These are phyloP conservation scores for Agriopis marginaria DNA, from an alignment of 2,888 invertebrate species.

Conservation along the genomic window DNA sequence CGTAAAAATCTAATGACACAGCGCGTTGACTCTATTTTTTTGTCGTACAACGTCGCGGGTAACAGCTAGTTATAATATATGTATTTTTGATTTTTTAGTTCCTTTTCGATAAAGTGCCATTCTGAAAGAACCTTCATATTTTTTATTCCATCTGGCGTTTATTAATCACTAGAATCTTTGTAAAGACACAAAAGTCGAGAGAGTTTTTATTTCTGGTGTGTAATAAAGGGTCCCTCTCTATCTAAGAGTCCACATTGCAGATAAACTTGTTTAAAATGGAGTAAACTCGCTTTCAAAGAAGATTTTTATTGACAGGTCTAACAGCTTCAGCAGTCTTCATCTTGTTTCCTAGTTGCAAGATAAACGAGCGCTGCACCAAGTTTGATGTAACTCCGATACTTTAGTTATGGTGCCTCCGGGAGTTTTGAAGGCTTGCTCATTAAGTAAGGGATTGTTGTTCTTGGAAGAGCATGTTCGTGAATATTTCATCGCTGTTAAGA, in stretches of 20 bases:
- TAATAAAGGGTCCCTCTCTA: too few species aligned
- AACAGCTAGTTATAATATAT: too few species aligned
- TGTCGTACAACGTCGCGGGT: too few species aligned
- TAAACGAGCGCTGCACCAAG: conserved; percentile 41
- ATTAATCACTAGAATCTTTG: too few species aligned
- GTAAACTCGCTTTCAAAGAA: conserved; percentile 35
- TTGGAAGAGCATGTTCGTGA: conserved; percentile 21
- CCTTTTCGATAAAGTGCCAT: too few species aligned
- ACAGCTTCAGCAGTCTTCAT: conserved; percentile 26
- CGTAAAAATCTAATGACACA: too few species aligned
- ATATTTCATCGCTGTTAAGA: conserved; percentile 26
- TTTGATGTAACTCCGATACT: conserved; percentile 41
- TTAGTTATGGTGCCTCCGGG: conserved; percentile 23
- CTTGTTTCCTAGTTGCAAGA: conserved; percentile 33
- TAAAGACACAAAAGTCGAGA: too few species aligned
- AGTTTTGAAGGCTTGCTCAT: conserved; percentile 31
- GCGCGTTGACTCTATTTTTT: too few species aligned
- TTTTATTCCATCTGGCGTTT: too few species aligned
- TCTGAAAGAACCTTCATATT: too few species aligned
- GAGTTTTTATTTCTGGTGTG: too few species aligned
- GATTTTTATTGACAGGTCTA: conserved; percentile 36
- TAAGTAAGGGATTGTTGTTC: conserved; percentile 31
- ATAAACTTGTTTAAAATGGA: conserved; percentile 39
- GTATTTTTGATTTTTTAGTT: too few species aligned
- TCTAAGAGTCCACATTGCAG: neutral